Evolutionary conservation across 2,113 vertebrate genomes (phyloP), one percentile per base, ranked within the genome.

Genomic region (Plestiodon gilberti): DNA sequence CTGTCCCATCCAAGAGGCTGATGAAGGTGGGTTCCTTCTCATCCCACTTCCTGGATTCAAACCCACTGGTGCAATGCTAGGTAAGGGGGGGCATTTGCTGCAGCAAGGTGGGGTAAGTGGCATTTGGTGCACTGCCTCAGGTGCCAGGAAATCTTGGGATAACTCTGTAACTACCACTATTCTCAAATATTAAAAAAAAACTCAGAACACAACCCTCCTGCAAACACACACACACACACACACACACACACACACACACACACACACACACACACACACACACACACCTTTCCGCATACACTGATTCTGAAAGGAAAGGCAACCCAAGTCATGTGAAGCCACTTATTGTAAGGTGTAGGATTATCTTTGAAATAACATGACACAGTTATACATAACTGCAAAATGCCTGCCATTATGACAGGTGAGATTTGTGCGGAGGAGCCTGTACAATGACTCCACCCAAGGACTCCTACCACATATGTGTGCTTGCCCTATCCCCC

Each of bases 81-180:
- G 43, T 48, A 48, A 48, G 8, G 43, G 8, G 43, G 43, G 43
- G 4, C 43, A 48, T 48, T 48, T 48, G 43, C 43, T 48, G 43
- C 43, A 5, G 43, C 4, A 48, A 5, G 4, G 43, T 5, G 43
- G 43, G 43, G 4, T 48, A 4, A 48, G 43, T 48, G 43, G 8
- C 43, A 48, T 48, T 5, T 48, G 43, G 8, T 48, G 43, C 43
- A 48, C n/a, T n/a, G n/a, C n/a, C n/a, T n/a, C n/a, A n/a, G n/a
- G n/a, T n/a, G n/a, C n/a, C n/a, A n/a, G n/a, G n/a, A n/a, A n/a
- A n/a, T n/a, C n/a, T n/a, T n/a, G n/a, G n/a, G n/a, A n/a, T n/a
- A n/a, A n/a, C n/a, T n/a, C n/a, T n/a, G 71, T 61, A 81, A 91
- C 85, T 88, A 93, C 90, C 91, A 74, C 38, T 74, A 61, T 35